Evolutionary conservation across 2,888 invertebrate species (phyloP).

Genomic region (Yponomeuta malinellus): DNA sequence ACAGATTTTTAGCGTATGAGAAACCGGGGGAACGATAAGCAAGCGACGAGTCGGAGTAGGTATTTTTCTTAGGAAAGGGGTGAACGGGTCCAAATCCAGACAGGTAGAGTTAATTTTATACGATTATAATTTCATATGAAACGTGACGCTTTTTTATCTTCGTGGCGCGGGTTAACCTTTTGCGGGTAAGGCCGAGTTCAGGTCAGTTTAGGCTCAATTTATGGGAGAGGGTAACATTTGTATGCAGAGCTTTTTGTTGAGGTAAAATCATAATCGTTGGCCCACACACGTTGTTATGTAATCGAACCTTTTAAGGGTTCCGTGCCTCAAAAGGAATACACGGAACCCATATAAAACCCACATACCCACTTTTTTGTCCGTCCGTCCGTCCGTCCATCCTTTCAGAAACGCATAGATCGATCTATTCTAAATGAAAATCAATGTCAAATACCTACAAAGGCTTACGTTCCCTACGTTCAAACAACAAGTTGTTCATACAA

Average conservation of each 20-base stretch:
- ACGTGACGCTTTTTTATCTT: slow-evolving; percentile 2
- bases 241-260: not conserved
- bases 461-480: too few species aligned
- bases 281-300: not conserved
- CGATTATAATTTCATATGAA: slow-evolving; percentile 4
- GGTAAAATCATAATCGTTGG: not conserved
- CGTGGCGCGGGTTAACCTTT: not conserved
- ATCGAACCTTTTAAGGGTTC: not conserved
- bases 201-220: not conserved
- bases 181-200: not conserved
- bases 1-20: too few species aligned
- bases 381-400: too few species aligned
- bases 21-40: too few species aligned
- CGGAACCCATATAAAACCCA: too few species aligned
- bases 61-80: not conserved
- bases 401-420: too few species aligned
- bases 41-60: too few species aligned
- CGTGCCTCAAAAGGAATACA: too few species aligned
- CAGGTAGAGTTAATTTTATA: not conserved
- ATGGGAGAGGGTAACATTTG: not conserved
- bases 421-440: too few species aligned
- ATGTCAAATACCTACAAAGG: too few species aligned
- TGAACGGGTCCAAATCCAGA: not conserved
- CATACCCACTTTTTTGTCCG: too few species aligned
- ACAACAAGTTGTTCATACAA: too few species aligned